A percentile compares a stretch with the other conserved stretches of the same genome.
Evolutionary conservation across 2,113 vertebrate species (phyloP).

Genomic region (Seriola quinqueradiata): DNA sequence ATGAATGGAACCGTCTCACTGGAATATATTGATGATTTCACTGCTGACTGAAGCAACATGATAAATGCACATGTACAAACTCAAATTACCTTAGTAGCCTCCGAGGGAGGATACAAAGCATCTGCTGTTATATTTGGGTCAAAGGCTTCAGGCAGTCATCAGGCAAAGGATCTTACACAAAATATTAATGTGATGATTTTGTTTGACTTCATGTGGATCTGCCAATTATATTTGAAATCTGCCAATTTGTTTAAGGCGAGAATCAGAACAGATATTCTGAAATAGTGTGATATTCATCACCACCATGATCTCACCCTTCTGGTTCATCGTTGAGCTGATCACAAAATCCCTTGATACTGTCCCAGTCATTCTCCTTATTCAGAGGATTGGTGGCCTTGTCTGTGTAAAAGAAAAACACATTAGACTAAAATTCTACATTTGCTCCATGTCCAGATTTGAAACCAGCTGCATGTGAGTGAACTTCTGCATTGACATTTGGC

Average conservation of each 20-base stretch:
- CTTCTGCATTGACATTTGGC: neutral
- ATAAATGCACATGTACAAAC: neutral
- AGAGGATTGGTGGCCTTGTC: conserved; percentile 96
- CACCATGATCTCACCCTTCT: conserved; percentile 87
- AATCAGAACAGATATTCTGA: neutral
- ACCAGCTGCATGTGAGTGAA: too few relatives aligned
- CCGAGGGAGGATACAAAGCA: neutral
- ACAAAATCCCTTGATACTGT: conserved; percentile 91
- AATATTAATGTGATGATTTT: neutral
- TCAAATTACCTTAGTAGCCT: too few relatives aligned
- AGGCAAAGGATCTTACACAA: neutral
- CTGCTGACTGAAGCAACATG: neutral
- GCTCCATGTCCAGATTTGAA: neutral
- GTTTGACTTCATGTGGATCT: neutral
- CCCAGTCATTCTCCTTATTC: conserved; percentile 95
- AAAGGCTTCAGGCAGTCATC: neutral
- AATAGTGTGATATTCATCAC: neutral
- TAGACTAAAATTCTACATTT: neutral
- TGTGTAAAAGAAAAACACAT: conserved; percentile 61
- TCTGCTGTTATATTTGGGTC: neutral
- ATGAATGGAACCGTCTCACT: neutral
- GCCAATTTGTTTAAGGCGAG: neutral
- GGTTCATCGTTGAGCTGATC: conserved; percentile 94
- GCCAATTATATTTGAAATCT: neutral
- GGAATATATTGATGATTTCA: neutral